Percentiles rank a stretch among this genome's conserved stretches.
These are phyloP conservation scores for Wiebesia pumilae DNA, from an alignment of 1,140 invertebrate genomes.

Conservation along the genomic window DNA sequence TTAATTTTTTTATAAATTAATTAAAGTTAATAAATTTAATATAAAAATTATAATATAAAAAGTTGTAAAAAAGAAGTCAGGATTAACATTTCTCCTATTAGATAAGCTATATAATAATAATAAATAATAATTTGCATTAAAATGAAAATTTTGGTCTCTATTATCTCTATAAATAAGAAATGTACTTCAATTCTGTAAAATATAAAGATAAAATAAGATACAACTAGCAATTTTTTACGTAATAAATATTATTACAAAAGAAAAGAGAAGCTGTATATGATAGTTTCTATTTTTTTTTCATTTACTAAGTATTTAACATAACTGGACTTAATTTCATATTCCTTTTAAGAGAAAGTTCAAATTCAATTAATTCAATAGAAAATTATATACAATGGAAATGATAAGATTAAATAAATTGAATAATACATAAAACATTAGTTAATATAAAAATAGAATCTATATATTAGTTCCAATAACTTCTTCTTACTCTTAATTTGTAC, in stretches of 20 bases:
- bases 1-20: not conserved
- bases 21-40: not conserved
- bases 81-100: too few species aligned
- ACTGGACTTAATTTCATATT: not conserved
- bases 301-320: too few species aligned
- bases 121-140: too few species aligned
- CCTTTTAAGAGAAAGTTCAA: constrained; percentile 32
- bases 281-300: too few species aligned
- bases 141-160: not conserved
- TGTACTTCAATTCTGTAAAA: not conserved
- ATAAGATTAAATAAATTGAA: not conserved
- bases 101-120: too few species aligned
- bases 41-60: not conserved
- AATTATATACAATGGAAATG: not conserved
- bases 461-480: not conserved
- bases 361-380: not conserved
- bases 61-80: not conserved
- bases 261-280: too few species aligned
- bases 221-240: too few species aligned
- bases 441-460: not conserved
- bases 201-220: not conserved
- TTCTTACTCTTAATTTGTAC: not conserved
- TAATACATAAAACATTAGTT: not conserved
- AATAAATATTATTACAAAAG: too few species aligned
- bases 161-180: not conserved